Base-by-base conservation (phyloP, 2,888 invertebrate genomes). In the Cerceris ruficornis region DNA sequence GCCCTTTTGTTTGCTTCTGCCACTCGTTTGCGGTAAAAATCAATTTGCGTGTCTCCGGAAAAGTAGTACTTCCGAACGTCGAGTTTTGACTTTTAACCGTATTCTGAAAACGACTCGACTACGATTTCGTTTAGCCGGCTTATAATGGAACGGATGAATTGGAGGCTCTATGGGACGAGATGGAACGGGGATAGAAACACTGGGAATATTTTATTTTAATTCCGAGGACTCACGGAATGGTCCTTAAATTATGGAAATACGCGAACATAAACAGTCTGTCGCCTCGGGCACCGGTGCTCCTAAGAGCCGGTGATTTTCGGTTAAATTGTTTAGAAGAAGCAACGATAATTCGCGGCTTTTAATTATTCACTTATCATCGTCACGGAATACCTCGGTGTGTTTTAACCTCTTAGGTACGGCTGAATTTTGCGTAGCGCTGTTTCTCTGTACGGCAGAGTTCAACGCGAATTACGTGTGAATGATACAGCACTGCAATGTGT, bases 181-280 rank as follows among this genome's bases (percentile, higher is more conserved):
- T 28, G 28, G 28, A 28, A 28, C 4, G 28, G 28, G 4, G 28
- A 28, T 28, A 28, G 28, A 28, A 28, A 28, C 28, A 28, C 2
- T 28, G 28, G 28, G 28, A 28, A 28, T 28, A 28, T 28, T 28
- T 28, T 28, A 28, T 28, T 28, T 28, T 1, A 28, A 28, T 28
- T 28, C 28, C 28, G 28, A 28, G 4, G 28, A 28, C 28, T 28
- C 28, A 28, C 28, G 28, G 28, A 28, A 28, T 28, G 28, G 28
- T 28, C 28, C 28, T 28, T 28, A 28, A 74, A 77, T 77, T 77
- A 75, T 77, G 75, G 71, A 71, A 69, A 76, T 80, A n/a, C 49
- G 55, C 57, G n/a, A 17, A 60, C 50, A 61, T 69, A 80, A 74
- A 65, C 55, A 62, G 66, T 67, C 66, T 62, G 66, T 69, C 46